Evolutionary conservation across 2,888 invertebrate species (phyloP), one percentile per base, ranked within the genome.

Genomic region (Andrena bucephala): DNA sequence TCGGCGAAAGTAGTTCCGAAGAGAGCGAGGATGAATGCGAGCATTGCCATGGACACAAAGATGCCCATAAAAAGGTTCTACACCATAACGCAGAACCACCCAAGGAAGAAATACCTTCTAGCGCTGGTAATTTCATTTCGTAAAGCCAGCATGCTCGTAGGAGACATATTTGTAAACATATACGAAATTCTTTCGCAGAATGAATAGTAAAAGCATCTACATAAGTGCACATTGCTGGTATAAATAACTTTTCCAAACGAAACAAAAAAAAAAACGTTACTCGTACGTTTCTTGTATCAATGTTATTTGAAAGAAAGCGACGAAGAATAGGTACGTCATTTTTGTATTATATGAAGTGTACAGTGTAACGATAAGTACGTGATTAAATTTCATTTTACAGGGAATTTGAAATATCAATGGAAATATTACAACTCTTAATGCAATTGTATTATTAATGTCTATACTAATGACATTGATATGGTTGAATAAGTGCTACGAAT

Each of bases 1-100:
- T 99, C 94, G 98, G 96, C 63, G 99, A 99, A 94, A 98, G 98
- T 59, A 98, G 98, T 85, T 97, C 97, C 0, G 97, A 97, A 76
- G 96, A 96, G 59, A 96, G 96, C 77, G 96, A 97, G 69, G 97
- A 97, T 89, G 98, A 98, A 93, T 98, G 98, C 93, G 98, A 98
- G 89, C 96, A 98, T 93, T 98, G 98, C 94, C 96, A 96, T 93
- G 98, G 98, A 0, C 97, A 97, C 94, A 94, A 93, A 84, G 93
- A 94, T 78, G 81, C 87, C 59, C 94, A 94, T 69, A 93, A 93
- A 77, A 94, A 92, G 80, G 86, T 85, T 31, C 42, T 85, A 72
- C 89, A 91, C 16, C 86, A 83, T 66, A 89, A 86, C 65, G 89
- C 90, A 77, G 87, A 91, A 82, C 85, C 91, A 70, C 87, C 90